These are phyloP conservation scores for Ophiothrix spiculata DNA, from an alignment of 35 echinoderm and acorn worm genomes.

Conservation along the genomic window DNA sequence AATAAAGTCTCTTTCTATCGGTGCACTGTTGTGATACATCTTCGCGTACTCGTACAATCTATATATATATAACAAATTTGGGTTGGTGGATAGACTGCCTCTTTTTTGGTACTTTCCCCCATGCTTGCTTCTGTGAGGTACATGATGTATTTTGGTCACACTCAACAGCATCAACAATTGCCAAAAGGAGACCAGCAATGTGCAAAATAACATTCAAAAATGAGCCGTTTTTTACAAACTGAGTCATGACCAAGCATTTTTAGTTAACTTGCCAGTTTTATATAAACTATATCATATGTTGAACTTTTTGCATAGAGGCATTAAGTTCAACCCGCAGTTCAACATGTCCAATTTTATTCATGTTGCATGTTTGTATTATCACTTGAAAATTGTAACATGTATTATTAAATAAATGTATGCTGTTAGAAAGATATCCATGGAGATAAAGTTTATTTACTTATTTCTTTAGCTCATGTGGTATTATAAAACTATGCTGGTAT, in stretches of 20 bases:
- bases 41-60: constrained; percentile 27
- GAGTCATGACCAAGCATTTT: background rate
- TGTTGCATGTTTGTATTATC: constrained; percentile 24
- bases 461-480: too few species aligned
- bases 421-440: too few species aligned
- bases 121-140: constrained; percentile 43
- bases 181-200: constrained; percentile 38
- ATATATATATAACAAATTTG: constrained; percentile 50
- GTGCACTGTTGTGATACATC: constrained; percentile 29
- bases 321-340: background rate
- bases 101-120: constrained; percentile 52
- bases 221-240: constrained; percentile 5
- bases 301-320: background rate
- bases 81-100: constrained; percentile 31
- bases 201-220: background rate
- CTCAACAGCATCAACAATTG: constrained; percentile 52
- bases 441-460: too few species aligned
- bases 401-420: too few species aligned
- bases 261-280: background rate
- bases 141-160: constrained; percentile 29
- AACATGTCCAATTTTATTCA: background rate
- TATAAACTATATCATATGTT: background rate
- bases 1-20: constrained; percentile 2
- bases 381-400: constrained; percentile 18
- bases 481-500: too few species aligned